Evolutionary conservation across 1,140 invertebrate genomes (phyloP), one percentile per base, ranked within the genome.

Genomic region (Acyrthosiphon pisum): DNA sequence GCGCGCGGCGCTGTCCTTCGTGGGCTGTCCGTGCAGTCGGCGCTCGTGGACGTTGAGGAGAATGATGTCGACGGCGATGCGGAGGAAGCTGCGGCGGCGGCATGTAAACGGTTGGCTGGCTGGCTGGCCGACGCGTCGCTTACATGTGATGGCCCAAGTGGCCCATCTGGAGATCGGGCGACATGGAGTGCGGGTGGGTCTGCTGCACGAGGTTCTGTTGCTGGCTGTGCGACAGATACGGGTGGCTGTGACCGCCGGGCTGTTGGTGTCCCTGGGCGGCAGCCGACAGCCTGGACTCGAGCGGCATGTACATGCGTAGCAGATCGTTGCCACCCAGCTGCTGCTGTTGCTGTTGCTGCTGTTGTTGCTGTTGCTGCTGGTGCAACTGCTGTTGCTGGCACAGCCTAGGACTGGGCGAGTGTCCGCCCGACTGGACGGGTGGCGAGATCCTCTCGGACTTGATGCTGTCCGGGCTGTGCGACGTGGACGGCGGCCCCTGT

Each of bases 371-470:
- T 44, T 90, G 93, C 93, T 95, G 68, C 56, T 48, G 68, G 35
- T 48, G 76, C 14, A 60, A 48, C 46, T 83, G 76, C 94, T 84
- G 95, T 94, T 83, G 95, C 94, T 23, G 95, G 94, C 89, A 94
- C 93, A 83, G 94, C 94, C 94, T 94, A 83, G 94, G 95, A 90
- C 94, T 94, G 91, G 94, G 94, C 94, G 94, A 94, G 93, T 94
- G 95, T 94, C 97, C 97, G 96, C 97, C 94, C 96, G 96, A 95
- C 94, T 95, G 95, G 35, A 41, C 91, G 76, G 95, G 96, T 14
- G 96, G 96, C 90, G 97, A 98, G 94, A 98, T 97, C 1, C 97
- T 97, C 95, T 98, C 98, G 53, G 97, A 98, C 95, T 98, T 98
- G 94, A 97, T 97, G 94, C 97, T 97, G 95, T 97, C 97, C 50